Percentiles rank a stretch among this genome's conserved stretches.
These are phyloP conservation scores for Sebastes vulpes DNA, from an alignment of 2,797 vertebrate species.

Conservation along the genomic window DNA sequence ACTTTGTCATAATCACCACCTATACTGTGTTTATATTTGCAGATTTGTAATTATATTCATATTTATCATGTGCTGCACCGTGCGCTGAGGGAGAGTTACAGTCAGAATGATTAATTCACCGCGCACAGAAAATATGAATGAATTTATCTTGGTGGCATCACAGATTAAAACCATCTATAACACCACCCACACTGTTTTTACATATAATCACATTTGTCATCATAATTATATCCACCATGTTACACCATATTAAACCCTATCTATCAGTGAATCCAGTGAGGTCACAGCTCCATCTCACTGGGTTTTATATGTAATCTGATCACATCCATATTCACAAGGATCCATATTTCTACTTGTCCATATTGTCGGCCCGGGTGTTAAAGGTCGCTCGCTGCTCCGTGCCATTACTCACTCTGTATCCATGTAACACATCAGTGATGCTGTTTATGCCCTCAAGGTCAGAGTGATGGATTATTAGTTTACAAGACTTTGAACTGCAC, in stretches of 20 bases:
- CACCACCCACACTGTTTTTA: neutral
- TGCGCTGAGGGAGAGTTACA: neutral
- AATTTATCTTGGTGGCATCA: neutral
- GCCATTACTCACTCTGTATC: slow-evolving; percentile 56
- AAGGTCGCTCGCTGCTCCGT: slow-evolving; percentile 26
- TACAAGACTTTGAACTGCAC: slow-evolving; percentile 42
- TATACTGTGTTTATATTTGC: neutral
- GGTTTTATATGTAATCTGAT: slow-evolving; percentile 6
- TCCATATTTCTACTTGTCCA: slow-evolving; percentile 23
- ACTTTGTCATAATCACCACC: neutral
- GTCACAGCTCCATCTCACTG: neutral
- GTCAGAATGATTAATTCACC: neutral
- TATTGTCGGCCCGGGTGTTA: slow-evolving; percentile 19
- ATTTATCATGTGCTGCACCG: neutral
- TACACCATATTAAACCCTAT: neutral
- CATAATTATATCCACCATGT: neutral
- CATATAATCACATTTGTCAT: slow-evolving; percentile 5
- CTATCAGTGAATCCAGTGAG: neutral
- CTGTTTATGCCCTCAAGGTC: slow-evolving; percentile 76
- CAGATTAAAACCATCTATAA: neutral
- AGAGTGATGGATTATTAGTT: slow-evolving; percentile 80
- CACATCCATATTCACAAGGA: slow-evolving; percentile 29
- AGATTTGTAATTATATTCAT: neutral
- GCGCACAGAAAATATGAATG: neutral
- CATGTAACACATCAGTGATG: slow-evolving; percentile 52